These are phyloP conservation scores for Allenopithecus nigroviridis DNA, from an alignment of 2,797 vertebrate genomes.

Conservation along the genomic window DNA sequence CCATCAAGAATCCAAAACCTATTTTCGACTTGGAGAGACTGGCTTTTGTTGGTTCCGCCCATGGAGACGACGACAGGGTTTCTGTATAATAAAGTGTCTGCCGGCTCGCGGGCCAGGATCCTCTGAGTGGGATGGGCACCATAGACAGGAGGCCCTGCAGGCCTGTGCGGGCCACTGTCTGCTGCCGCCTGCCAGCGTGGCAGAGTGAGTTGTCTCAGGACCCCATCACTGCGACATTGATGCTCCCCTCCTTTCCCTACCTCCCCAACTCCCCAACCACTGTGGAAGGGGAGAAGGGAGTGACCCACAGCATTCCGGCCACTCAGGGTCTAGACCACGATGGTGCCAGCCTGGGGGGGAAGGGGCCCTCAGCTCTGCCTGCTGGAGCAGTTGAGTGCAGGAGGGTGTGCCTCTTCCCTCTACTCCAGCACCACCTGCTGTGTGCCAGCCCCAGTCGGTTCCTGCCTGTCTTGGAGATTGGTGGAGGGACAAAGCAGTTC, in stretches of 20 bases:
- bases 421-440: neutral
- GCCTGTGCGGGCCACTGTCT: neutral
- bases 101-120: slow-evolving; percentile 42
- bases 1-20: slow-evolving; percentile 77
- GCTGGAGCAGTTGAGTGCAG: neutral
- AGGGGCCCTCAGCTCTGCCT: neutral
- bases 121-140: neutral
- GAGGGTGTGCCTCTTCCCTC: rapidly evolving
- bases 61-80: slow-evolving; percentile 91
- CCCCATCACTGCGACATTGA: neutral
- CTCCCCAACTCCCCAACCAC: neutral
- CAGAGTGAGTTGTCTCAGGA: neutral
- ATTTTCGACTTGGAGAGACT: slow-evolving; percentile 82
- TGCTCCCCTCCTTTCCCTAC: neutral
- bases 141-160: slow-evolving; percentile 63
- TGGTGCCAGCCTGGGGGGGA: no score
- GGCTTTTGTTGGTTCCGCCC: slow-evolving; percentile 85
- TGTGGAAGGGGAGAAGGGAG: neutral
- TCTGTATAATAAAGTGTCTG: slow-evolving; percentile 87
- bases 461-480: neutral
- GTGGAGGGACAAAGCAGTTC: rapidly evolving
- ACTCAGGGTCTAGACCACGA: neutral
- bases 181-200: neutral
- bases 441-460: neutral
- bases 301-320: rapidly evolving